Base-by-base conservation (phyloP, 2,888 invertebrate genomes). In the Hyalella azteca region DNA sequence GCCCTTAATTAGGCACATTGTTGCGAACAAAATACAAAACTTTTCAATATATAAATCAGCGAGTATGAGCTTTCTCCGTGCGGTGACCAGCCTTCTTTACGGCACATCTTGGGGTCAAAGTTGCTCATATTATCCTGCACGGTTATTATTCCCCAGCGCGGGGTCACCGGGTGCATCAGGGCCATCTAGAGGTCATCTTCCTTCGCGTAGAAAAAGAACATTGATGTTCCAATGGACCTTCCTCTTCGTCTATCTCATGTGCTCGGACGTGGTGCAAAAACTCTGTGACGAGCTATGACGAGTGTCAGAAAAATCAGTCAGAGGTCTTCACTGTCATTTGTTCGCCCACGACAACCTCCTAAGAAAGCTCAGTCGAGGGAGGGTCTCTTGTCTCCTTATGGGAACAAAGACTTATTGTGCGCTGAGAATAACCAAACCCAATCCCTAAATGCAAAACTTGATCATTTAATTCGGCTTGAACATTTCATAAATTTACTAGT, bases 11-110 rank as follows among this genome's bases (percentile, higher is more conserved):
- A 66, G 66, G 36, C 36, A 36, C 66, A 66, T 66, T 66, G 66
- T 66, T 36, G 66, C 66, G 66, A 29, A 66, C 66, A 66, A 66
- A 66, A 66, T 66, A 66, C 66, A 66, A 66, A 66, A 66, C 66
- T 66, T 36, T 66, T 66, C 66, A 66, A 66, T 66, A 66, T 66
- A 66, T 66, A 66, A 66, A 32, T 66, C 66, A 66, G 66, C 36
- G 66, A 32, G 66, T 39, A 66, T 32, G 66, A 32, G 36, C 66
- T 54, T 29, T 54, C 54, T 54, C 54, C 54, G 54, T 54, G 54
- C 54, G 29, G 54, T 54, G 54, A 54, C 54, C 54, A 54, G 29
- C 54, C 54, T 54, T 36, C 66, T 66, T 36, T 36, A 66, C 66
- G 66, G 66, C 66, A 32, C 66, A 66, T 66, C 36, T 39, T 36